Percentiles rank a stretch among this genome's conserved stretches.
These are phyloP conservation scores for Ptychobarbus kaznakovi DNA, from an alignment of 2,797 vertebrate species.

Conservation along the genomic window DNA sequence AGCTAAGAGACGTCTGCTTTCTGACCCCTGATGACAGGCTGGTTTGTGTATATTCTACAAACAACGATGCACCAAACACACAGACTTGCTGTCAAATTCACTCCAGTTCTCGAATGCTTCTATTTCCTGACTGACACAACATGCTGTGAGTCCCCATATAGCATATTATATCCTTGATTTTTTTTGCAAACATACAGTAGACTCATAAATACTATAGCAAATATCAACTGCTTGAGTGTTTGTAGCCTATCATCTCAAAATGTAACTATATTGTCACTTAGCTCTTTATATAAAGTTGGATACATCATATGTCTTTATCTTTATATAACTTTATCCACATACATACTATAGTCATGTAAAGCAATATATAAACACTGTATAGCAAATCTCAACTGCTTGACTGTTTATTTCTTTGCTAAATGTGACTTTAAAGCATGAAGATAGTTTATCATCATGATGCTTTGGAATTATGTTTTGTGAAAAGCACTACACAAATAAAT, in stretches of 20 bases:
- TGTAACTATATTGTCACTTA: not conserved
- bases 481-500: too few species aligned
- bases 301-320: not conserved
- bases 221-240: not conserved
- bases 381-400: not conserved
- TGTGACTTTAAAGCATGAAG: not conserved
- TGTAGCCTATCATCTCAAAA: too few species aligned
- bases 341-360: not conserved
- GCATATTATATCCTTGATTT: not conserved
- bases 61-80: not conserved
- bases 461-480: not conserved
- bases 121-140: not conserved
- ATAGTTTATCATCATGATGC: not conserved
- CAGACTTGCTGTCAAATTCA: not conserved
- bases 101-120: not conserved
- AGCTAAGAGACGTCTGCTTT: constrained; percentile 14
- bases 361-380: not conserved
- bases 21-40: not conserved
- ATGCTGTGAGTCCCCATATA: not conserved
- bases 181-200: not conserved
- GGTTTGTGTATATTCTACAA: constrained; percentile 14
- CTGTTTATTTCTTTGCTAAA: not conserved
- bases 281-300: not conserved
- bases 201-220: not conserved
- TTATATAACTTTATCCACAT: not conserved